Evolutionary conservation across 2,888 invertebrate genomes (phyloP), one percentile per base, ranked within the genome.

Genomic region (Ellobium chinense): DNA sequence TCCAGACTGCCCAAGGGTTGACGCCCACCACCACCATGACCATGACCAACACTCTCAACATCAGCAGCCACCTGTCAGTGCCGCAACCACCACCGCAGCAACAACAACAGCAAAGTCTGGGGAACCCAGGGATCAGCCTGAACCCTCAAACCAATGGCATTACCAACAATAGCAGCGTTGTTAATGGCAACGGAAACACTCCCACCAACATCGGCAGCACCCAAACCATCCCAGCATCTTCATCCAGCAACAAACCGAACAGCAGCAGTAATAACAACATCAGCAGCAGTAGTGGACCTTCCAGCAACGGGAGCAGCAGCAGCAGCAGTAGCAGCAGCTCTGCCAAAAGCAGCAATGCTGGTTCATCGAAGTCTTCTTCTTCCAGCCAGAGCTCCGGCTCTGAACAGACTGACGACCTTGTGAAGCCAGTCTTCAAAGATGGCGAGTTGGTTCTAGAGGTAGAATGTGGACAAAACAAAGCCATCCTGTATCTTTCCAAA

Each of bases 391-490:
- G 14, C 46, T 9, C 5, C 9, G 18, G 12, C 68, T 36, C 76
- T 37, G 81, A 81, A 21, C 81, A 81, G 14, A 62, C 82, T 21
- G 86, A 85, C 69, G 86, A 86, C 46, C 76, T 85, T 27, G 79
- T 86, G 31, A 85, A 87, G 68, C 86, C 86, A 1, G 83, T 87
- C 36, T 80, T 85, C 58, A 84, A 84, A 65, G 86, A 87, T 63
- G 90, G 91, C 12, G 90, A 92, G 72, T 82, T 89, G n/a, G 83
- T 91, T 31, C 85, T 93, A 63, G 92, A 92, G 77, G 91, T 93
- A 5, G 91, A 93, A 72, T 93, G 92, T 82, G 92, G 92, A 7
- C 87, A 87, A 31, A 93, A 93, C 85, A 88, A 89, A 70, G 92
- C 89, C 24, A 82, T 86, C 77, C 85, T 93, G 85, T 93, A 93